Conservation (phyloP, 2,113 vertebrate genomes). For the Macquaria australasica region DNA sequence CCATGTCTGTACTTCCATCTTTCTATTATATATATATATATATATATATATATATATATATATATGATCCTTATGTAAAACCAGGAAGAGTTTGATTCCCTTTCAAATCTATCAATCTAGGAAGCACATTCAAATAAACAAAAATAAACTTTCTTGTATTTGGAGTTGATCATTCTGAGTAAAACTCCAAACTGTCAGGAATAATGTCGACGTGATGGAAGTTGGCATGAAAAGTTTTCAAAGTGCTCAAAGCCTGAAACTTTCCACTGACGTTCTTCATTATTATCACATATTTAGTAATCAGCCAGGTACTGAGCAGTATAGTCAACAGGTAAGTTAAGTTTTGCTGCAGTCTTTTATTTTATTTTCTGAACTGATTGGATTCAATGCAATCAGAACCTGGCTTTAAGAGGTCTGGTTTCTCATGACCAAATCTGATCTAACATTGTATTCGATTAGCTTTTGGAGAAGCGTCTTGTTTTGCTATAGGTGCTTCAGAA, state of each 20-base stretch:
- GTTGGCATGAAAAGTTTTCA: neutral
- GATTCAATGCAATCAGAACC: conserved; percentile 4
- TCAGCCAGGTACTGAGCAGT: too few relatives aligned
- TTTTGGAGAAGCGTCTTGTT: too few relatives aligned
- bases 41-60: too few relatives aligned
- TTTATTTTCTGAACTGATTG: neutral
- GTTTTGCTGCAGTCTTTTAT: neutral
- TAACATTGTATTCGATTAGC: too few relatives aligned
- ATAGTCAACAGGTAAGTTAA: neutral
- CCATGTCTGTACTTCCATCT: neutral
- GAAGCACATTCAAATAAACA: conserved; percentile 20
- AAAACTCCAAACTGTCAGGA: neutral
- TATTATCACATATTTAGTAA: neutral
- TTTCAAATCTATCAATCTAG: conserved; percentile 16
- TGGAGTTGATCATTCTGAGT: neutral
- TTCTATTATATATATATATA: too few relatives aligned
- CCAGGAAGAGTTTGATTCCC: conserved; percentile 23
- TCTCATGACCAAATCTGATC: too few relatives aligned
- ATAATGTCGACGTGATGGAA: neutral
- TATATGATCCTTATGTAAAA: neutral
- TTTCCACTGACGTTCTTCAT: neutral
- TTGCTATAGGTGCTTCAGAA: too few relatives aligned
- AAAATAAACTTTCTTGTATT: neutral
- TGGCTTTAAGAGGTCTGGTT: neutral
- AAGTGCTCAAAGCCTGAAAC: neutral